These are phyloP conservation scores for Semotilus atromaculatus DNA, from an alignment of 2,797 vertebrate species.

Conservation along the genomic window DNA sequence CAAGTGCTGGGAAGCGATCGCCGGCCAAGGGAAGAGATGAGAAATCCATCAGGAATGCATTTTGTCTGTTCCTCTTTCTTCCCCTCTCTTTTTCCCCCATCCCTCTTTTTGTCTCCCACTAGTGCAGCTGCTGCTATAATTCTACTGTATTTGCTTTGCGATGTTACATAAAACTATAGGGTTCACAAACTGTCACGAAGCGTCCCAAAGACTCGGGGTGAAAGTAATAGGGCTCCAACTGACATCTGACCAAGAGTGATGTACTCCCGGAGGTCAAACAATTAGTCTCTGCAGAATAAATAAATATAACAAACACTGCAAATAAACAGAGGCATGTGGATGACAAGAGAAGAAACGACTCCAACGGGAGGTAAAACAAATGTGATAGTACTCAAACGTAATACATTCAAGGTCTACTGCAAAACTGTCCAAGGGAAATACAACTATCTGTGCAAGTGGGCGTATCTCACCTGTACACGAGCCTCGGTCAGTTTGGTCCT, in stretches of 20 bases:
- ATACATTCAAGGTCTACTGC: slow-evolving; percentile 2
- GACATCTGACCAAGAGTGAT: slow-evolving; percentile 52
- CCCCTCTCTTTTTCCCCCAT: slow-evolving; percentile 38
- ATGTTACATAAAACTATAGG: slow-evolving; percentile 69
- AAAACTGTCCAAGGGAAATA: slow-evolving; percentile 34
- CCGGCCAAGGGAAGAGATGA: slow-evolving; percentile 87
- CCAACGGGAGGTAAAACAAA: slow-evolving; percentile 30
- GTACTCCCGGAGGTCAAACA: slow-evolving; percentile 48
- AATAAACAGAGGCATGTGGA: slow-evolving; percentile 21
- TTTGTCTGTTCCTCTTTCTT: slow-evolving; percentile 51
- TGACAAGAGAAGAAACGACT: neutral
- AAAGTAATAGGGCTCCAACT: slow-evolving; percentile 44
- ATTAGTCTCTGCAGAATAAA: slow-evolving; percentile 43
- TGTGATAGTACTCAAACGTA: neutral
- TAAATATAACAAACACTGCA: slow-evolving; percentile 48
- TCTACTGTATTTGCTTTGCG: slow-evolving; percentile 77
- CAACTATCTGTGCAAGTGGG: slow-evolving; percentile 31
- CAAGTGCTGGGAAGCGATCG: slow-evolving; percentile 86
- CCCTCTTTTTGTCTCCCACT: slow-evolving; percentile 29
- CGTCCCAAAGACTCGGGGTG: slow-evolving; percentile 16
- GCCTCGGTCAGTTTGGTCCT: slow-evolving; percentile 97
- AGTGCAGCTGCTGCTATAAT: slow-evolving; percentile 90
- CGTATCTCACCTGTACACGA: slow-evolving; percentile 88
- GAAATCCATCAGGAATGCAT: slow-evolving; percentile 92
- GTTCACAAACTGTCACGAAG: slow-evolving; percentile 66